phyloP scores from a whole-genome alignment of 2,888 invertebrate genomes.

The Metellina segmentata region DNA sequence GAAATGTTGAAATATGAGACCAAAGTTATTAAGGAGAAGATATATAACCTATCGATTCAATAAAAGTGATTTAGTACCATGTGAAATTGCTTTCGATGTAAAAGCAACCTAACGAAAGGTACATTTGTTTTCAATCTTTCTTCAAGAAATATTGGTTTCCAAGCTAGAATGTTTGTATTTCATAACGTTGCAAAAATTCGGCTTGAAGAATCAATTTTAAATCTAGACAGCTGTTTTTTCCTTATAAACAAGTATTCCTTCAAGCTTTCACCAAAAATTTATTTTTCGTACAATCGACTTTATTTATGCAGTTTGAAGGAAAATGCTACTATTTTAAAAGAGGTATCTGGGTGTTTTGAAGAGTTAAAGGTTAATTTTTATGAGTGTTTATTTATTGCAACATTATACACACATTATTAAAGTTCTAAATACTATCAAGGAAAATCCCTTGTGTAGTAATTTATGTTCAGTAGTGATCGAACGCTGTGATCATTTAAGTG shows the following conservation, averaged over 20 bases:
- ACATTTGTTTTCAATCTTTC: conserved; percentile 6
- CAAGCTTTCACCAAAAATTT: neutral
- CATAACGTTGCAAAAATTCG: neutral
- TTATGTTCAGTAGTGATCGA: too few species aligned
- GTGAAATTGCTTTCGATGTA: neutral
- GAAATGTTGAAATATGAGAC: conserved; percentile 32
- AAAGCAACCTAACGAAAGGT: neutral
- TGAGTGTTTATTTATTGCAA: too few species aligned
- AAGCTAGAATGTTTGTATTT: neutral
- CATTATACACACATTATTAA: too few species aligned
- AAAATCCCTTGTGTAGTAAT: too few species aligned
- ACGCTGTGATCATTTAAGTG: too few species aligned
- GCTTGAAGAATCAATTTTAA: neutral
- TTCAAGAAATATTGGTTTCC: neutral
- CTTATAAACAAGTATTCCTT: neutral
- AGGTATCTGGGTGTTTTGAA: too few species aligned
- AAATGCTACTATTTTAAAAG: too few species aligned
- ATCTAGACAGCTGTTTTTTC: neutral
- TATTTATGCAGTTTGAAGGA: neutral
- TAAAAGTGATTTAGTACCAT: conserved; percentile 24
- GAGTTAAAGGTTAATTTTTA: too few species aligned
- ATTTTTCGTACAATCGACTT: neutral
- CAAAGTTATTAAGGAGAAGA: conserved; percentile 37
- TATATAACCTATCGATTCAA: conserved; percentile 26
- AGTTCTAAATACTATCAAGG: too few species aligned